Evolutionary conservation across 2,888 invertebrate genomes (phyloP).

Genomic region (Epirrhoe alternata): DNA sequence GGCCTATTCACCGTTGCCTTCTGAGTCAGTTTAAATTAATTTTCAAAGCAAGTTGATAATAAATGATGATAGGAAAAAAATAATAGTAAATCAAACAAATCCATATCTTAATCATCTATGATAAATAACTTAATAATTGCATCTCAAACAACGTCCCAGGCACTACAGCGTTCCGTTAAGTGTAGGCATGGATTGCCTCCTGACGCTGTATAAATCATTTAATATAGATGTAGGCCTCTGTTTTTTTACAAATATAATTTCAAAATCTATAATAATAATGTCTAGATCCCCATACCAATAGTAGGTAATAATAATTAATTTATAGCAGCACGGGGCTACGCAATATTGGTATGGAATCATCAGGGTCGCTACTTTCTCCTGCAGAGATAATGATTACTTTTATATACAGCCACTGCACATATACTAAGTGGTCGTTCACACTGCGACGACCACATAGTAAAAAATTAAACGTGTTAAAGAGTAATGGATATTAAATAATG

Average conservation of each 20-base stretch:
- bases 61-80: not conserved
- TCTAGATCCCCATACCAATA: not conserved
- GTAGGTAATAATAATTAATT: not conserved
- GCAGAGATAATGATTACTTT: not conserved
- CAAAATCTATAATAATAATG: not conserved
- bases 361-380: not conserved
- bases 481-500: no score
- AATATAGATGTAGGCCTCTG: no score
- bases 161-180: no score
- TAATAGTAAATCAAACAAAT: not conserved
- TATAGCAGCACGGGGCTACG: not conserved
- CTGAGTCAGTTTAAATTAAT: not conserved
- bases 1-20: constrained; percentile 2
- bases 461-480: not conserved
- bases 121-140: not conserved
- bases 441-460: no score
- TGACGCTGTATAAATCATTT: no score
- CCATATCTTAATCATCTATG: not conserved
- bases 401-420: not conserved
- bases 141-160: no score
- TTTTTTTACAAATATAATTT: not conserved
- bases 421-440: no score
- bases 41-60: not conserved
- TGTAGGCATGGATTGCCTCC: no score
- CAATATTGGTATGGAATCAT: not conserved